Evolutionary conservation across 2,797 vertebrate species (phyloP).

Genomic region (Peromyscus melanophrys): DNA sequence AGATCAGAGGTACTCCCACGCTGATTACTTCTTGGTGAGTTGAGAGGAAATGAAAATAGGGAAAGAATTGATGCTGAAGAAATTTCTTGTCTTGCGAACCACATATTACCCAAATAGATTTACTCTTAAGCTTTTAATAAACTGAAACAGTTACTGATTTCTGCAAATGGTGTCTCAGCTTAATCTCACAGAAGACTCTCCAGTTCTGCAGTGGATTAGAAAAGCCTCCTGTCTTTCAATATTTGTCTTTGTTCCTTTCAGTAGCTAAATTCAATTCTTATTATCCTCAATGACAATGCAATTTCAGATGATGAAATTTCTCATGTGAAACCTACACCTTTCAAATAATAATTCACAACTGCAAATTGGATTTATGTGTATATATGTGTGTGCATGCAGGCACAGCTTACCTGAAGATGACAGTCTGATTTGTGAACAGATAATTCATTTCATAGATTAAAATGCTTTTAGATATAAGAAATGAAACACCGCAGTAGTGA

Average conservation of each 20-base stretch:
- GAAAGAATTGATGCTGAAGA: constrained; percentile 84
- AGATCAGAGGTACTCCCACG: constrained; percentile 66
- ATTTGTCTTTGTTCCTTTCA: constrained; percentile 79
- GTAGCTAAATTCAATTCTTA: constrained; percentile 82
- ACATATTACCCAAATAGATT: constrained; percentile 85
- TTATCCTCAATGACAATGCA: constrained; percentile 79
- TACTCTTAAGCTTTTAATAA: constrained; percentile 87
- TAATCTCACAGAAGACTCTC: constrained; percentile 76
- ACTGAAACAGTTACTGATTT: constrained; percentile 85
- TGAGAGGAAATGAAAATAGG: constrained; percentile 81
- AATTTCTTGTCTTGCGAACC: constrained; percentile 80
- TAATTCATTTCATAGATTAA: constrained; percentile 68
- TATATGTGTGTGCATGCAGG: not conserved
- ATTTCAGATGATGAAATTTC: constrained; percentile 77
- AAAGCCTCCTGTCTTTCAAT: constrained; percentile 78
- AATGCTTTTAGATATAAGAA: constrained; percentile 65
- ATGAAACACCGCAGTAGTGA: not conserved
- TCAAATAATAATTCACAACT: constrained; percentile 81
- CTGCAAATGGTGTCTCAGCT: constrained; percentile 78
- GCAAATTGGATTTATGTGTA: constrained; percentile 74
- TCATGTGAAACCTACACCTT: constrained; percentile 73
- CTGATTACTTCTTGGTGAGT: constrained; percentile 81
- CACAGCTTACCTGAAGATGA: constrained; percentile 58
- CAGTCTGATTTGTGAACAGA: constrained; percentile 73
- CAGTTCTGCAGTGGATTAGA: constrained; percentile 73